These are phyloP conservation scores for Muntiacus reevesi DNA, from an alignment of 2,113 vertebrate genomes.

Conservation along the genomic window DNA sequence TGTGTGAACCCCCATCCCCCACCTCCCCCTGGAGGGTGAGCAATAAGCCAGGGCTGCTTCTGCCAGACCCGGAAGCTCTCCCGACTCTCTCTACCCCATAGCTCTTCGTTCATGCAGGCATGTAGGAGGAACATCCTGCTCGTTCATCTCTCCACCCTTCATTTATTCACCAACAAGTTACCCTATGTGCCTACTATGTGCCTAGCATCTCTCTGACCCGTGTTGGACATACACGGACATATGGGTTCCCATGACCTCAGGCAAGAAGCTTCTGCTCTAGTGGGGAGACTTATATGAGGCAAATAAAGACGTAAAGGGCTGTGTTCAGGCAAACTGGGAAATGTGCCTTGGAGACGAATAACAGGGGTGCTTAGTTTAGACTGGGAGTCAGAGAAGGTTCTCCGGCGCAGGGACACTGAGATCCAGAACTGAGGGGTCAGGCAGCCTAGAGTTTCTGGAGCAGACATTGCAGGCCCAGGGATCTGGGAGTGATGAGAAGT, in stretches of 20 bases:
- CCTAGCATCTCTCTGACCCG: not conserved
- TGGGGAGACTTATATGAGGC: not conserved
- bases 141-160: not conserved
- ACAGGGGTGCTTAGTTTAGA: not conserved
- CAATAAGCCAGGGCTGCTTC: too few species aligned
- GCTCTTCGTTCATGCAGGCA: too few species aligned
- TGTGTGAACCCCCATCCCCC: too few species aligned
- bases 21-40: not conserved
- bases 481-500: not conserved
- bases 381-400: not conserved
- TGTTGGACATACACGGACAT: not conserved
- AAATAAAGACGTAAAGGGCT: not conserved
- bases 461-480: not conserved
- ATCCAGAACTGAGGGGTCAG: not conserved
- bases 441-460: not conserved
- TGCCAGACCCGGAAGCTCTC: fast-evolving
- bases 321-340: too few species aligned
- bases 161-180: not conserved
- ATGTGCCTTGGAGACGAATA: not conserved
- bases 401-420: not conserved
- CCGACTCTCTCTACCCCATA: fast-evolving
- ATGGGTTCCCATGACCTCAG: not conserved
- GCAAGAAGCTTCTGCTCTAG: not conserved
- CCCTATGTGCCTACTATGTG: not conserved
- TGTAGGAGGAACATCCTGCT: fast-evolving